Conservation (phyloP, 2,888 invertebrate genomes). For the Conomelus anceps region DNA sequence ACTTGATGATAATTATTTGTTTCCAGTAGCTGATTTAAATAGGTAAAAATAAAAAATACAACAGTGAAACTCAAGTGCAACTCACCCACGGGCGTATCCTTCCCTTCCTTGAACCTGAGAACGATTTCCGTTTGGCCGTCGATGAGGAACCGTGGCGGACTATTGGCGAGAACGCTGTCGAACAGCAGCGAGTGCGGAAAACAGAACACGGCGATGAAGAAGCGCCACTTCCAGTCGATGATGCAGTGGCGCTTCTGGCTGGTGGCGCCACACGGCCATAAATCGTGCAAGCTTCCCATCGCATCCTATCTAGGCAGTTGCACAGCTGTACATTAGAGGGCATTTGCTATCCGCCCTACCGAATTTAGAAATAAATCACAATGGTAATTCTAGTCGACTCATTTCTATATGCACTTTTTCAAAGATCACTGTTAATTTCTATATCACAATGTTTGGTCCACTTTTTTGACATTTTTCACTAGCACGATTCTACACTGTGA, state of each 20-base stretch:
- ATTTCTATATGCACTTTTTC: too few species aligned
- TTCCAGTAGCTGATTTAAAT: neutral
- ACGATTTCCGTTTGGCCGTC: slow-evolving; percentile 89
- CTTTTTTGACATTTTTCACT: neutral
- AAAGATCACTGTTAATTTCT: too few species aligned
- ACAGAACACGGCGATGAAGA: slow-evolving; percentile 11
- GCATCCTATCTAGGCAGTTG: neutral
- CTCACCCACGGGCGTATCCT: slow-evolving; percentile 79
- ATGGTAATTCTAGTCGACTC: too few species aligned
- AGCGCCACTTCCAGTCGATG: slow-evolving; percentile 14
- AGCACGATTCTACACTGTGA: neutral
- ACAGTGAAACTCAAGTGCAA: slow-evolving; percentile 28
- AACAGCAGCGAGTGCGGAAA: slow-evolving; percentile 8
- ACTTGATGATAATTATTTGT: neutral
- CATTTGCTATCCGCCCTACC: neutral
- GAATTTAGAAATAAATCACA: too few species aligned
- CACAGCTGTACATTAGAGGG: too few species aligned
- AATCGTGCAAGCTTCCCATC: neutral
- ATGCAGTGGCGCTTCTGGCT: neutral
- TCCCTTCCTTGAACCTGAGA: slow-evolving; percentile 78
- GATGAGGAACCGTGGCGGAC: slow-evolving; percentile 79
- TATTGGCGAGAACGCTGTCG: slow-evolving; percentile 47
- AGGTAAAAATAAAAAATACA: neutral
- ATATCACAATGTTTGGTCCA: neutral
- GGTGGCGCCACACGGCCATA: neutral